phyloP scores from a whole-genome alignment of 2,888 invertebrate species.

The Drosophila suboccidentalis region DNA sequence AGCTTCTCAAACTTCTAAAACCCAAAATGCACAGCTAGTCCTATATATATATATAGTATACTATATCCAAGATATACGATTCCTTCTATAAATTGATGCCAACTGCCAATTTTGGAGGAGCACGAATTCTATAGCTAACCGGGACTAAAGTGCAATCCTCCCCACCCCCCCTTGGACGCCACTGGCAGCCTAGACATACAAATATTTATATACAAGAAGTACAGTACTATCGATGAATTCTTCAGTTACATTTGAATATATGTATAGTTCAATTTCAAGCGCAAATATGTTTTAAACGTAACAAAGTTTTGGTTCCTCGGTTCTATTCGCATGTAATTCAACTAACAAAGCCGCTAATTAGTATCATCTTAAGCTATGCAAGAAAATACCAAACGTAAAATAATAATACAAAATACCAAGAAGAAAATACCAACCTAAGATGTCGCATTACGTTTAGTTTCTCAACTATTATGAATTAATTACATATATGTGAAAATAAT shows the following conservation, averaged over 20 bases:
- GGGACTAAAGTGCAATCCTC: slow-evolving; percentile 58
- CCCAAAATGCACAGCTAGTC: slow-evolving; percentile 11
- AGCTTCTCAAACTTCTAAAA: neutral
- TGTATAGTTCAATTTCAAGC: slow-evolving; percentile 55
- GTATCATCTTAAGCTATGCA: slow-evolving; percentile 23
- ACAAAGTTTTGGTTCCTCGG: slow-evolving; percentile 57
- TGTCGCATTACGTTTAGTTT: slow-evolving; percentile 45
- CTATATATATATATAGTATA: slow-evolving; percentile 10
- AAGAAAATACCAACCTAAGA: slow-evolving; percentile 2
- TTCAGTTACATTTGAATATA: slow-evolving; percentile 23
- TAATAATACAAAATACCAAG: slow-evolving; percentile 3
- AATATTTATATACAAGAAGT: slow-evolving; percentile 5
- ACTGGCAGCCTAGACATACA: neutral
- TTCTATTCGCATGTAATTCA: slow-evolving; percentile 46
- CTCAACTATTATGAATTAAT: slow-evolving; percentile 28
- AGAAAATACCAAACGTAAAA: neutral
- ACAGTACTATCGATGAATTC: slow-evolving; percentile 30
- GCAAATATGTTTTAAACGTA: slow-evolving; percentile 54
- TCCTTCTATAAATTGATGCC: slow-evolving; percentile 11
- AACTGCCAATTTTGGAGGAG: neutral
- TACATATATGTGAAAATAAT: slow-evolving; percentile 36
- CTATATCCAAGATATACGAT: slow-evolving; percentile 36
- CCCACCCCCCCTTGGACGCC: neutral
- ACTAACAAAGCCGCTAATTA: slow-evolving; percentile 36
- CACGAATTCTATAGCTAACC: neutral